These are phyloP conservation scores for Capra hircus DNA, from an alignment of 2,113 vertebrate species.

Conservation along the genomic window DNA sequence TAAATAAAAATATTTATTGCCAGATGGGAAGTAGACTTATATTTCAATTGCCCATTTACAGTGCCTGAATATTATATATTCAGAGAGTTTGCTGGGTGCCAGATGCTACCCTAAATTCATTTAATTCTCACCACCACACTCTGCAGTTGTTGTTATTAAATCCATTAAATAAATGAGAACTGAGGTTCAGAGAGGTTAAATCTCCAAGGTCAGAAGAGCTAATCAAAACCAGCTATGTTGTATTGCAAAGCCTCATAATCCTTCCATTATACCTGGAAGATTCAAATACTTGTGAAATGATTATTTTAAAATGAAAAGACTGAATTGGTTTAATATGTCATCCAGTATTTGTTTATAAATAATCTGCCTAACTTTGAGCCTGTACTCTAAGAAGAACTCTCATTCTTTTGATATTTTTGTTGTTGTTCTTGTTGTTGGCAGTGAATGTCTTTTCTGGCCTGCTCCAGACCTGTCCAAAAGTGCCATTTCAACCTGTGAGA, in stretches of 20 bases:
- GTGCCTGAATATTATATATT: constrained; percentile 44
- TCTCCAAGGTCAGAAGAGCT: constrained; percentile 62
- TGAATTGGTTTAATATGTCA: constrained; percentile 19
- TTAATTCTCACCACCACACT: constrained; percentile 42
- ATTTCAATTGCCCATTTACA: constrained; percentile 16
- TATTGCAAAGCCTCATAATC: constrained; percentile 50
- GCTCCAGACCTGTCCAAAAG: not conserved
- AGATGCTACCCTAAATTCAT: constrained; percentile 58
- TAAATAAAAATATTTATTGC: constrained; percentile 44
- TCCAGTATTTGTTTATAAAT: constrained; percentile 19
- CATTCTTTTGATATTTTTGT: not conserved
- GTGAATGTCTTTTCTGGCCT: not conserved
- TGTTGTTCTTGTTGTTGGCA: not conserved
- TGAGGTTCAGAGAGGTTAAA: constrained; percentile 58
- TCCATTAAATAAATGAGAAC: constrained; percentile 65
- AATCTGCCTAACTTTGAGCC: not conserved
- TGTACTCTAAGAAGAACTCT: not conserved
- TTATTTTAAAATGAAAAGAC: constrained; percentile 47
- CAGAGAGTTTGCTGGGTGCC: constrained; percentile 29
- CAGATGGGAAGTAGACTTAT: constrained; percentile 6
- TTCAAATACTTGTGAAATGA: constrained; percentile 47
- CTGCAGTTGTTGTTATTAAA: constrained; percentile 61
- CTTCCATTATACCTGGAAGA: constrained; percentile 47
- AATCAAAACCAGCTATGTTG: constrained; percentile 60
- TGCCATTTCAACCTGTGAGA: not conserved